phyloP scores from a whole-genome alignment of 2,888 invertebrate genomes.

The Ormyrus nitidulus region DNA sequence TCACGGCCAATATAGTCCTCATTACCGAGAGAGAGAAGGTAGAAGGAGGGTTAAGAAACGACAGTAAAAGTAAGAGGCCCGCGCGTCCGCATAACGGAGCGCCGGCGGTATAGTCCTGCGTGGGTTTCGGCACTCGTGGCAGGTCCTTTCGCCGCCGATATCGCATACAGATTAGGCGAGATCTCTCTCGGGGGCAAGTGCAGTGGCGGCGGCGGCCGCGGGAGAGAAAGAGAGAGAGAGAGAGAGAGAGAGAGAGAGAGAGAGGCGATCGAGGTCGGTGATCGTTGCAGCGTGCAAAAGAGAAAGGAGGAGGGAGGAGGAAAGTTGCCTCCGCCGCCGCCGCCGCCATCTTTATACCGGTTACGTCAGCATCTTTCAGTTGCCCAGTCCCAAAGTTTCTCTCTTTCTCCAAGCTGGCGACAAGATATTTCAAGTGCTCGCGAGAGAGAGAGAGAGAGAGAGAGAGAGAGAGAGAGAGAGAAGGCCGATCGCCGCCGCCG shows the following conservation, averaged over 20 bases:
- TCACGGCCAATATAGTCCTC: background rate
- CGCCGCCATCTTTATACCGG: slow-evolving; percentile 69
- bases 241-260: background rate
- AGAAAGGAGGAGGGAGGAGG: slow-evolving; percentile 4
- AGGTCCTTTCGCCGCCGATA: too few relatives aligned
- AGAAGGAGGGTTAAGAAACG: background rate
- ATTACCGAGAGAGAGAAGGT: background rate
- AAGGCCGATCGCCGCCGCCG: slow-evolving; percentile 55
- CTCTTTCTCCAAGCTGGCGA: slow-evolving; percentile 69
- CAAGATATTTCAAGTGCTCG: slow-evolving; percentile 74
- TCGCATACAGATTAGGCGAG: background rate
- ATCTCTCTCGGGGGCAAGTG: background rate
- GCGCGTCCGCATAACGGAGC: too few relatives aligned
- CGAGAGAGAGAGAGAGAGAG: slow-evolving; percentile 45
- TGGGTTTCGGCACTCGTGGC: too few relatives aligned
- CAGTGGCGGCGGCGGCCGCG: background rate
- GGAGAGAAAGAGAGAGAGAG: background rate
- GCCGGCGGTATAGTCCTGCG: too few relatives aligned
- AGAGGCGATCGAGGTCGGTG: background rate
- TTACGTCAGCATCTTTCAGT: slow-evolving; percentile 75
- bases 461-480: slow-evolving; percentile 32
- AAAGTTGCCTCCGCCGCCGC: slow-evolving; percentile 17
- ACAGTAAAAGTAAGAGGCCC: background rate
- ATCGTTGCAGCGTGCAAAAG: too few relatives aligned
- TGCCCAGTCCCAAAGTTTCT: slow-evolving; percentile 69